These are phyloP conservation scores for Streblospio benedicti DNA, from an alignment of 1,140 invertebrate species.

Conservation along the genomic window DNA sequence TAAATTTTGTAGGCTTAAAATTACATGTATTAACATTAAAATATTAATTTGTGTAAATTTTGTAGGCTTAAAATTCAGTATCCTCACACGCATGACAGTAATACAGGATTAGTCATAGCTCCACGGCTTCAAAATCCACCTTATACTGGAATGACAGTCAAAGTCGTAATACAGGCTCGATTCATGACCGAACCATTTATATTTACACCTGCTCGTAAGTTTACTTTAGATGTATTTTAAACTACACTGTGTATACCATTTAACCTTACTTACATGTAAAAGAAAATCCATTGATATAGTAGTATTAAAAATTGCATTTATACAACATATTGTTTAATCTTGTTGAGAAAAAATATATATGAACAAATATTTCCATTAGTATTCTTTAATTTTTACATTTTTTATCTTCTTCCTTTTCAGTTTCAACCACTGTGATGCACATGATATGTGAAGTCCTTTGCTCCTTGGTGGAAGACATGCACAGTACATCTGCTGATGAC, in stretches of 20 bases:
- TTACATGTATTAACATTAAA: neutral
- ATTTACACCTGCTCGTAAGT: neutral
- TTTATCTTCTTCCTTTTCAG: conserved; percentile 50
- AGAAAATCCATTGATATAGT: neutral
- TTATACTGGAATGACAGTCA: neutral
- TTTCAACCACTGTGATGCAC: conserved; percentile 75
- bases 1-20: neutral
- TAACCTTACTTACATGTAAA: neutral
- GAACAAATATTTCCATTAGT: conserved; percentile 9
- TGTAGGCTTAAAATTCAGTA: neutral
- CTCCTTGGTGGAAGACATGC: conserved; percentile 25
- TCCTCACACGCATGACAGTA: neutral
- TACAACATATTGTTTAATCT: neutral
- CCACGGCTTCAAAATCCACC: neutral
- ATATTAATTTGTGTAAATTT: neutral
- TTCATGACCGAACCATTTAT: neutral
- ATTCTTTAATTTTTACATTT: neutral
- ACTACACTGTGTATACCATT: neutral
- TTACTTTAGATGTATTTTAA: neutral
- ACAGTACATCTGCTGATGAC: conserved; percentile 24
- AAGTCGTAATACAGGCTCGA: neutral
- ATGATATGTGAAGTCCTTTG: conserved; percentile 78
- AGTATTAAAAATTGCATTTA: neutral
- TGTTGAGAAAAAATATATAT: conserved; percentile 6
- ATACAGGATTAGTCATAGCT: neutral